A percentile compares a stretch with the other conserved stretches of the same genome.
These are phyloP conservation scores for Saccopteryx bilineata DNA, from an alignment of 2,113 vertebrate genomes.

Conservation along the genomic window DNA sequence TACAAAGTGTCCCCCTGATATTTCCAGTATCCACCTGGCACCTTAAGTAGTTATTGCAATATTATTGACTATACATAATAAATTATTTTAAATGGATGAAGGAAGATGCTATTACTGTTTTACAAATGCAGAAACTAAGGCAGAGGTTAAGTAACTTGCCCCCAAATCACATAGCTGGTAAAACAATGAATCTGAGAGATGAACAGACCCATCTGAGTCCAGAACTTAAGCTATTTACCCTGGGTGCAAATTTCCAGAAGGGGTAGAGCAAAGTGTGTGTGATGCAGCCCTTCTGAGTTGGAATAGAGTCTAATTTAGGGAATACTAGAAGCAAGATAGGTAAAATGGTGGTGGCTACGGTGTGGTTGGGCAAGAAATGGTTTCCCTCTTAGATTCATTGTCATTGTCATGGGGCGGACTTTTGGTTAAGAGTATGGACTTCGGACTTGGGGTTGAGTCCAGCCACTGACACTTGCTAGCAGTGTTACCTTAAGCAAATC, in stretches of 20 bases:
- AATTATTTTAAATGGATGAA: background rate
- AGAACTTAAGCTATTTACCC: background rate
- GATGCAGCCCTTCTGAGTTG: too few species aligned
- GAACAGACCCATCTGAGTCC: background rate
- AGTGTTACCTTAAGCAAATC: background rate
- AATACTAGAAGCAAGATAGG: background rate
- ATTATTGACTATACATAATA: background rate
- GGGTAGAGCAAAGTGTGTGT: background rate
- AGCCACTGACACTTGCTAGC: background rate
- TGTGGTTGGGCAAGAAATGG: background rate
- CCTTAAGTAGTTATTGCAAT: background rate
- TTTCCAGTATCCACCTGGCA: background rate
- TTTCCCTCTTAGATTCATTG: background rate
- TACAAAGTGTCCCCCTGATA: background rate
- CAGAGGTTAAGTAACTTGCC: background rate
- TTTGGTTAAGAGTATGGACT: background rate
- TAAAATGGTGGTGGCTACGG: background rate
- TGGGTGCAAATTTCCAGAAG: background rate
- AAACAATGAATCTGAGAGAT: conserved; percentile 5
- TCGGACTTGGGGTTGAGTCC: background rate
- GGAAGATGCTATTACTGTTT: conserved; percentile 2
- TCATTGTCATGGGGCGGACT: background rate
- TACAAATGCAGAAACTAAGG: background rate
- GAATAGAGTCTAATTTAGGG: background rate
- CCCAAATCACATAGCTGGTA: background rate